Base-by-base conservation (phyloP, 2,797 vertebrate species). In the Diplodus puntazzo region DNA sequence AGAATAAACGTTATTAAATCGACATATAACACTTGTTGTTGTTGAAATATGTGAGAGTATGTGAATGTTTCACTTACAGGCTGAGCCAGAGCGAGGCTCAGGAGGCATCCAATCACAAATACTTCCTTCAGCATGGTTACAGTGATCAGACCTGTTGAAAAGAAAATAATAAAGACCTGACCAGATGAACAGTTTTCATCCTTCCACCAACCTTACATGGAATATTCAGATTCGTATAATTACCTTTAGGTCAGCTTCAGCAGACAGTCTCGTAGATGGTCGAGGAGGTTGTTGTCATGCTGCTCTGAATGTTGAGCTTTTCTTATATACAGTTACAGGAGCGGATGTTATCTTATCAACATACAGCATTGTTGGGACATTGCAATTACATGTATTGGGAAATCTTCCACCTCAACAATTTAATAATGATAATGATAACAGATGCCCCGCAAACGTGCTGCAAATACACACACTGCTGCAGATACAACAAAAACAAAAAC, bases 91-190 rank as follows among this genome's bases (percentile, higher is more conserved):
- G 63, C 4, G 9, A 88, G 48, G 69, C 79, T 77, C 84, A 88
- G 67, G 68, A 90, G 69, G 61, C 84, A 85, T 76, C 76, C 81
- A 23, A 90, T 66, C 23, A 90, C 43, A 49, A 88, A 1, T 1
- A 20, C 59, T 10, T 61, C 11, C 67, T 85, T 90, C 80, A 87
- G 57, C 84, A 88, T 90, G 63, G 50, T 85, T 71, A 60, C 70
- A 69, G 59, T 49, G 60, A 45, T 79, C 42, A 42, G 12, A 63
- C 12, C 76, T 87, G 55, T 42, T 20, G 20, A 55, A 68, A 65
- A 21, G 1, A 18, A 20, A 52, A n/a, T n/a, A 8, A 60, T 4
- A 3, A 72, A 49, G 8, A 64, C 3, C 11, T 25, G 10, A 1
- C 63, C 8, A 25, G 7, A 39, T 43, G 1, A 45, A 34, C 7